Evolutionary conservation across 1,140 invertebrate genomes (phyloP).

Genomic region (Grapholita molesta): DNA sequence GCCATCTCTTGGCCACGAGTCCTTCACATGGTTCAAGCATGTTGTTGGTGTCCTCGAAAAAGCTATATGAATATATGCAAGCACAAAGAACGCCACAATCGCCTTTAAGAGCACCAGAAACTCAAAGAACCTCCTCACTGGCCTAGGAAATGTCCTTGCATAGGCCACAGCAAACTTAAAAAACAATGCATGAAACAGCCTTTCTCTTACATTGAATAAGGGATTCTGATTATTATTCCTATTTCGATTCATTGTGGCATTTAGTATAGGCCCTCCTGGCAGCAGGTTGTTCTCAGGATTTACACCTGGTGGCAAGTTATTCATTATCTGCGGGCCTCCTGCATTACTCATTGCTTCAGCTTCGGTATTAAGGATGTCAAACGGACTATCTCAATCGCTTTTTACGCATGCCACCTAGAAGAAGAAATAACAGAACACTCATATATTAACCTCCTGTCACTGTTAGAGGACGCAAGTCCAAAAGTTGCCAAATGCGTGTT

Average conservation of each 20-base stretch:
- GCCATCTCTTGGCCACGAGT: constrained; percentile 96
- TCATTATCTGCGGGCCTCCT: constrained; percentile 54
- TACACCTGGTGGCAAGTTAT: constrained; percentile 68
- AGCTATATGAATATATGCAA: constrained; percentile 96
- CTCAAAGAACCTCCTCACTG: constrained; percentile 92
- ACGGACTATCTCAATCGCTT: constrained; percentile 25
- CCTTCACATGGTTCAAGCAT: constrained; percentile 93
- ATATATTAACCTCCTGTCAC: constrained; percentile 38
- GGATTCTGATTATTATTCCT: constrained; percentile 84
- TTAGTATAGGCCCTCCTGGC: constrained; percentile 74
- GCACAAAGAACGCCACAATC: constrained; percentile 91
- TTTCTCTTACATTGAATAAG: constrained; percentile 91
- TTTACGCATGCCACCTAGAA: constrained; percentile 34
- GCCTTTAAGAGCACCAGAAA: constrained; percentile 95
- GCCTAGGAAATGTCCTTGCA: constrained; percentile 91
- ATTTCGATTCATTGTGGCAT: constrained; percentile 73
- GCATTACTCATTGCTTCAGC: constrained; percentile 56
- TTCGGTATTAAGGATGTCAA: constrained; percentile 21
- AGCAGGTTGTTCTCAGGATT: constrained; percentile 78
- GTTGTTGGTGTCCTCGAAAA: constrained; percentile 96
- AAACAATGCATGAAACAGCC: constrained; percentile 97
- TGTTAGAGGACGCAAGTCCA: constrained; percentile 30
- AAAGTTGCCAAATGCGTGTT: constrained; percentile 28
- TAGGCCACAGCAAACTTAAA: constrained; percentile 94
- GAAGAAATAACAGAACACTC: constrained; percentile 30